These are phyloP conservation scores for Cyclophora albipunctata DNA, from an alignment of 2,888 invertebrate genomes.

Conservation along the genomic window DNA sequence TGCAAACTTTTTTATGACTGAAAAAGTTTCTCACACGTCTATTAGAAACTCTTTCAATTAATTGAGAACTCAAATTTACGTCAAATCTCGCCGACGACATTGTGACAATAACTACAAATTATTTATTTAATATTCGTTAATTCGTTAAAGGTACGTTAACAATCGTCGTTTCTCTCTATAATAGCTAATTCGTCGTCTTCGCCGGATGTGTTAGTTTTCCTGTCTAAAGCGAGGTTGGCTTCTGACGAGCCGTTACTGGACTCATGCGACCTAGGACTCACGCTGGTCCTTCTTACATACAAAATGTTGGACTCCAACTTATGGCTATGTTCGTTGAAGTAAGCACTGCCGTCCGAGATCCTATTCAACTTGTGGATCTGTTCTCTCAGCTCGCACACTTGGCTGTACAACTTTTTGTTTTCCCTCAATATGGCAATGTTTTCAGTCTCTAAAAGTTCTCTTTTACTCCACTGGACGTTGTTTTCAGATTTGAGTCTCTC, in stretches of 20 bases:
- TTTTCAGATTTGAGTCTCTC: slow-evolving; percentile 94
- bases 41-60: no score
- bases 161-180: slow-evolving; percentile 46
- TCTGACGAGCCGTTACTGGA: slow-evolving; percentile 66
- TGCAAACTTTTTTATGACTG: no score
- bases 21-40: no score
- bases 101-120: no score
- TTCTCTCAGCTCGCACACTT: slow-evolving; percentile 64
- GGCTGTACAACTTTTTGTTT: slow-evolving; percentile 84
- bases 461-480: slow-evolving; percentile 93
- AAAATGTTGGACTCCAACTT: slow-evolving; percentile 56
- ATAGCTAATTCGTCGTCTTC: slow-evolving; percentile 67
- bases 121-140: background rate
- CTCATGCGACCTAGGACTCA: slow-evolving; percentile 60
- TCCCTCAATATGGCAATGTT: slow-evolving; percentile 90
- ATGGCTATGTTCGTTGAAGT: slow-evolving; percentile 32
- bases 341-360: slow-evolving; percentile 61
- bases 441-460: slow-evolving; percentile 92
- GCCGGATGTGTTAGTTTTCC: slow-evolving; percentile 60
- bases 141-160: slow-evolving; percentile 14
- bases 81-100: no score
- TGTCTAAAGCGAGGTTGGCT: slow-evolving; percentile 53
- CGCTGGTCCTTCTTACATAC: slow-evolving; percentile 56
- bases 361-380: slow-evolving; percentile 66
- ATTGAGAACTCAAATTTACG: no score